Evolutionary conservation across 2,888 invertebrate genomes (phyloP).

Genomic region (Muscina levida): DNA sequence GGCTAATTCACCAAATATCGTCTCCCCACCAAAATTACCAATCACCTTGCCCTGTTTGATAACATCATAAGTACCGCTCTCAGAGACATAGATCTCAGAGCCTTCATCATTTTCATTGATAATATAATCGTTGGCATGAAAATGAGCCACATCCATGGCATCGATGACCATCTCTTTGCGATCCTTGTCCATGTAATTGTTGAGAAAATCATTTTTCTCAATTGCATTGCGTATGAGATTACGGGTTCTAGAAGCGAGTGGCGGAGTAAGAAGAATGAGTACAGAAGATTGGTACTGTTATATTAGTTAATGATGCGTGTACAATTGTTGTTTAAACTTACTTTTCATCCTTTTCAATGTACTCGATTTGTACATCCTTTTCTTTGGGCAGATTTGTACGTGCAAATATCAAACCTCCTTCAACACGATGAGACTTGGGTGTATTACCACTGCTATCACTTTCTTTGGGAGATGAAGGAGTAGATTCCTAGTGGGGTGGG

Average conservation of each 20-base stretch:
- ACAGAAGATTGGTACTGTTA: not conserved
- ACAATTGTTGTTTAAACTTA: conserved; percentile 74
- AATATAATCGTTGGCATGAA: conserved; percentile 85
- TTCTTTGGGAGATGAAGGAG: conserved; percentile 65
- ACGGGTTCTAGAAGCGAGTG: conserved; percentile 80
- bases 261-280: conserved; percentile 18
- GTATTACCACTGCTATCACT: conserved; percentile 65
- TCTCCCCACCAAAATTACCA: conserved; percentile 89
- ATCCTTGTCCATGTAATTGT: conserved; percentile 87
- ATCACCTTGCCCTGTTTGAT: conserved; percentile 89
- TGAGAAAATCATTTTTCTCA: conserved; percentile 90
- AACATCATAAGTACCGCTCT: conserved; percentile 92
- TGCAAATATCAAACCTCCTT: conserved; percentile 82
- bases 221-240: conserved; percentile 86
- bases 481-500: conserved; percentile 70
- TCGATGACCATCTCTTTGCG: conserved; percentile 89
- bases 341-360: conserved; percentile 82
- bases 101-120: conserved; percentile 91
- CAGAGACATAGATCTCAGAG: conserved; percentile 92
- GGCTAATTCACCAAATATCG: conserved; percentile 95
- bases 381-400: conserved; percentile 80
- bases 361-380: conserved; percentile 81
- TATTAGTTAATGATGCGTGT: not conserved
- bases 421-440: conserved; percentile 75
- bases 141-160: conserved; percentile 88